Evolutionary conservation across 1,140 invertebrate species (phyloP).

Genomic region (Hyphantria cunea): DNA sequence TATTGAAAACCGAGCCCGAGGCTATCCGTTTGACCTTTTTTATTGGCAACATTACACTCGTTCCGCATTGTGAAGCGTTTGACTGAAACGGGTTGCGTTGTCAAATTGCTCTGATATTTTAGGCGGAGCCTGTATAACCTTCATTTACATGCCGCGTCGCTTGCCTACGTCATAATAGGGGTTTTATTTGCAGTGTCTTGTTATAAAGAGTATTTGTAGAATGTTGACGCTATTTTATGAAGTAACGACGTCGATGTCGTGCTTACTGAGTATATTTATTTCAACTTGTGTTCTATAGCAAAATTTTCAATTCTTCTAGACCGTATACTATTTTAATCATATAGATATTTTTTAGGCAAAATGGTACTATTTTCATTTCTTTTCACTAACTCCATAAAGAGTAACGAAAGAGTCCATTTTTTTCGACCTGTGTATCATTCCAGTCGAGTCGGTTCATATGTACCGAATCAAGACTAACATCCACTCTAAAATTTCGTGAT

Average conservation of each 20-base stretch:
- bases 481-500: too few relatives aligned
- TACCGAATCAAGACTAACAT: too few relatives aligned
- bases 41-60: constrained; percentile 68
- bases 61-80: constrained; percentile 58
- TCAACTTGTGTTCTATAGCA: background rate
- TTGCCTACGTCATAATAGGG: constrained; percentile 34
- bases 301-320: too few relatives aligned
- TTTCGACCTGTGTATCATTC: too few relatives aligned
- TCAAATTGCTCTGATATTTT: constrained; percentile 65
- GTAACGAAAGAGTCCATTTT: too few relatives aligned
- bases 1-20: constrained; percentile 62
- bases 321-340: background rate
- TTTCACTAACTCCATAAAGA: too few relatives aligned
- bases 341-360: too few relatives aligned
- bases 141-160: constrained; percentile 40
- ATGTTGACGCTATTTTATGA: constrained; percentile 22
- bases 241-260: constrained; percentile 18
- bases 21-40: constrained; percentile 65
- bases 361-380: too few relatives aligned
- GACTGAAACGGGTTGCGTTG: constrained; percentile 51
- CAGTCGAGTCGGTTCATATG: too few relatives aligned
- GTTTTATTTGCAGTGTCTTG: constrained; percentile 34
- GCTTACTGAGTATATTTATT: background rate
- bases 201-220: constrained; percentile 23
- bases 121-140: constrained; percentile 40